Percentiles rank a stretch among this genome's conserved stretches.
Evolutionary conservation across 92 coral and sea anemone species (phyloP).

Genomic region (Virgularia gustaviana): DNA sequence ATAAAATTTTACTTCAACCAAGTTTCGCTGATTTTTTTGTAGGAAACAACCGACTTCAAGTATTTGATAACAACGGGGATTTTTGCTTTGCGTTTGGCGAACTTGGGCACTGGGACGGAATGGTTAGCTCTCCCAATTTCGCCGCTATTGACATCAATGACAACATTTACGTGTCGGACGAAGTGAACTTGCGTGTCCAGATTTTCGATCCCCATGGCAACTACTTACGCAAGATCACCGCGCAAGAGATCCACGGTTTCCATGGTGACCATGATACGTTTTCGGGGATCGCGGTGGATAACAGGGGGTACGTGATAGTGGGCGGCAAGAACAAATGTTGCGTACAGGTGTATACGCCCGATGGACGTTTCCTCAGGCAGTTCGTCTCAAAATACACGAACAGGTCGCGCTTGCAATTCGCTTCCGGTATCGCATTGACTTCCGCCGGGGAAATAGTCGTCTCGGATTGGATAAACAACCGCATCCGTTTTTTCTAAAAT

Average conservation of each 20-base stretch:
- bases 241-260: slow-evolving; percentile 28
- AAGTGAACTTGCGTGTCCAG: slow-evolving; percentile 24
- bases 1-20: too few species aligned
- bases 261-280: slow-evolving; percentile 9
- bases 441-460: slow-evolving; percentile 37
- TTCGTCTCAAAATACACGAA: slow-evolving; percentile 15
- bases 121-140: slow-evolving; percentile 34
- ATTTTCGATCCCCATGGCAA: slow-evolving; percentile 31
- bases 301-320: slow-evolving; percentile 26
- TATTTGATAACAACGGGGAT: slow-evolving; percentile 34
- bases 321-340: slow-evolving; percentile 25
- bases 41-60: slow-evolving; percentile 28
- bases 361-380: slow-evolving; percentile 20
- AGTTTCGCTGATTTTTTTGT: not conserved
- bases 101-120: slow-evolving; percentile 31
- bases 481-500: slow-evolving; percentile 22
- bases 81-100: slow-evolving; percentile 16
- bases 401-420: slow-evolving; percentile 13
- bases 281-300: slow-evolving; percentile 29
- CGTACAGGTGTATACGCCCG: slow-evolving; percentile 24
- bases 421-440: slow-evolving; percentile 28
- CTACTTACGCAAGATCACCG: slow-evolving; percentile 25
- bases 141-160: slow-evolving; percentile 38
- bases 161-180: slow-evolving; percentile 28
- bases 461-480: slow-evolving; percentile 21